These are phyloP conservation scores for Apomyelois bistriatella DNA, from an alignment of 2,888 invertebrate species.

Conservation along the genomic window DNA sequence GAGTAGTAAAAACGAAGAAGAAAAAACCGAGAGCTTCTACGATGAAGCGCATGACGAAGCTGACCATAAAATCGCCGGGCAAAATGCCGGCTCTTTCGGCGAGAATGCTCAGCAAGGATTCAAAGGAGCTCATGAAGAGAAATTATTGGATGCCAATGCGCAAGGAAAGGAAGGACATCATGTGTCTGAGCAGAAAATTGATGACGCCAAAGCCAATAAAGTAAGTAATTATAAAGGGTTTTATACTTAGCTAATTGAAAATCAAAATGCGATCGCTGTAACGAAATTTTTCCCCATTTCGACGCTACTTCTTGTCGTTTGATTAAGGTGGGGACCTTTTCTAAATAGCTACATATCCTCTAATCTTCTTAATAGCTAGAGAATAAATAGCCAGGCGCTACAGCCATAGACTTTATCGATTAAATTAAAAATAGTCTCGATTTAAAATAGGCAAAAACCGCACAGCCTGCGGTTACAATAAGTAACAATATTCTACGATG, in stretches of 20 bases:
- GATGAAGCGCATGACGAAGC: constrained; percentile 83
- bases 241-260: not conserved
- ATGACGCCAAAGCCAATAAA: constrained; percentile 80
- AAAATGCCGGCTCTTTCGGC: constrained; percentile 79
- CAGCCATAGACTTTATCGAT: no score
- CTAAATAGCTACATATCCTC: no score
- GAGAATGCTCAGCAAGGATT: constrained; percentile 78
- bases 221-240: constrained; percentile 38
- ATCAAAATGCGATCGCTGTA: no score
- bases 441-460: no score
- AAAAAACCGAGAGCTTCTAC: constrained; percentile 82
- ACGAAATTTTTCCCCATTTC: no score
- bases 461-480: no score
- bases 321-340: no score
- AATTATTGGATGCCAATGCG: constrained; percentile 76
- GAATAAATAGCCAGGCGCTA: no score
- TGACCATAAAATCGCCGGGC: constrained; percentile 77
- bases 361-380: no score
- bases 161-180: constrained; percentile 81
- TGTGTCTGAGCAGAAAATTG: constrained; percentile 74
- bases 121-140: constrained; percentile 81
- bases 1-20: constrained; percentile 83
- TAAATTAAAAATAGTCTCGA: no score
- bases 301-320: no score
- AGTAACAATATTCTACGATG: no score